phyloP scores from a whole-genome alignment of 2,113 vertebrate genomes.

The Tretioscincus oriximinensis region DNA sequence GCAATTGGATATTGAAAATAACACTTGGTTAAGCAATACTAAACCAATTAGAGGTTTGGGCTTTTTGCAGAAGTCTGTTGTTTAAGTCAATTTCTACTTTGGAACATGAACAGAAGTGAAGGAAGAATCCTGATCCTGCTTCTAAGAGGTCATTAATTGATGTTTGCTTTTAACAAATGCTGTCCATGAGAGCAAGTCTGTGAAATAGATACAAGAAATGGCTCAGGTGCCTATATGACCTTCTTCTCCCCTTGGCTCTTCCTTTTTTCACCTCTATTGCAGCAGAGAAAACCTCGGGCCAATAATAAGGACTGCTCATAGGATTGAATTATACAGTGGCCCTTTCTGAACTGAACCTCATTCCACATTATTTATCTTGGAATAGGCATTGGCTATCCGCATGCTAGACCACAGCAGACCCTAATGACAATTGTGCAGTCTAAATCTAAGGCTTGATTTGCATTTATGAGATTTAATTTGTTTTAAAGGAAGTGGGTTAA shows the following conservation, averaged over 20 bases:
- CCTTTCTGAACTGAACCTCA: too few species aligned
- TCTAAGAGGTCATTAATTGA: background rate
- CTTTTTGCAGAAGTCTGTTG: background rate
- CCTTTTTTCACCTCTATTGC: constrained; percentile 5
- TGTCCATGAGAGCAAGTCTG: background rate
- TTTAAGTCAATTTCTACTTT: background rate
- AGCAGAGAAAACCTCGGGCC: accelerated
- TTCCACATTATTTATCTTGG: too few species aligned
- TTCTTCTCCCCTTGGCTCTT: accelerated
- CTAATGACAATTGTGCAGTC: too few species aligned
- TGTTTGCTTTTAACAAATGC: constrained; percentile 12
- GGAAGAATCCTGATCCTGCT: background rate
- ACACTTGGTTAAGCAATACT: background rate
- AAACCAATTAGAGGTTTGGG: background rate
- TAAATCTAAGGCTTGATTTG: too few species aligned
- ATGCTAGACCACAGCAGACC: too few species aligned
- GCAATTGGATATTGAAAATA: constrained; percentile 25
- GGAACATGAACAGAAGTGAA: background rate
- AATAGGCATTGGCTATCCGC: too few species aligned
- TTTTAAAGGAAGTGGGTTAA: too few species aligned
- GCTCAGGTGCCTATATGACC: background rate
- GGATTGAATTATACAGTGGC: background rate
- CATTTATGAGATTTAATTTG: too few species aligned
- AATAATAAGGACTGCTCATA: background rate
- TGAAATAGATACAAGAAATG: background rate